Conservation (phyloP, 2,888 invertebrate species). For the Nymphalis urticae region DNA sequence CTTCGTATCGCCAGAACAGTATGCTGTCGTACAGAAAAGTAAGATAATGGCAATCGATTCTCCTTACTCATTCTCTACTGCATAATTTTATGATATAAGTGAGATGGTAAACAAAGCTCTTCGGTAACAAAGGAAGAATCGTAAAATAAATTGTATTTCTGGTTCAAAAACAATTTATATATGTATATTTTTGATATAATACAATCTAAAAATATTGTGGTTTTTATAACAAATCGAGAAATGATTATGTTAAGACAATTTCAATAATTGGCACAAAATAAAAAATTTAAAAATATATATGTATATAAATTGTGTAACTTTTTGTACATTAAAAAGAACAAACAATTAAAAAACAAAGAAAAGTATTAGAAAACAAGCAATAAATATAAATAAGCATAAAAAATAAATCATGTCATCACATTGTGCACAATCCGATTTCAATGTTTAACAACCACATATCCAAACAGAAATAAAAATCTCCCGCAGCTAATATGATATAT, state of each 20-base stretch:
- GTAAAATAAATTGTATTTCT: slow-evolving; percentile 9
- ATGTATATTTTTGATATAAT: not conserved
- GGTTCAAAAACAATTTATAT: slow-evolving; percentile 6
- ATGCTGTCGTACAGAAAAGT: slow-evolving; percentile 59
- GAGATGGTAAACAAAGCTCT: slow-evolving; percentile 12
- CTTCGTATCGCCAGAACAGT: slow-evolving; percentile 58
- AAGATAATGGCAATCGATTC: slow-evolving; percentile 53
- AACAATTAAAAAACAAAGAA: too few relatives aligned
- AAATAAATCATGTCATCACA: not conserved
- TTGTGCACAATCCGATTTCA: slow-evolving; percentile 39
- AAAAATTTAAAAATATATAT: too few relatives aligned
- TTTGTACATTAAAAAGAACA: too few relatives aligned
- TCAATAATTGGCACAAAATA: too few relatives aligned
- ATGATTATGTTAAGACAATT: too few relatives aligned
- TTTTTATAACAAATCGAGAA: too few relatives aligned
- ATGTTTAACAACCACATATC: slow-evolving; percentile 49
- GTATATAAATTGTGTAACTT: too few relatives aligned
- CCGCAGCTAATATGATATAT: slow-evolving; percentile 62
- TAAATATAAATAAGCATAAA: too few relatives aligned
- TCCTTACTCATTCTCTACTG: slow-evolving; percentile 29
- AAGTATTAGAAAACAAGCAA: too few relatives aligned
- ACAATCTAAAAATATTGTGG: too few relatives aligned
- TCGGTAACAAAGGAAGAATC: slow-evolving; percentile 8
- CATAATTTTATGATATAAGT: slow-evolving; percentile 35
- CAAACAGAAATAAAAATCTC: slow-evolving; percentile 69